Evolutionary conservation across 2,888 invertebrate genomes (phyloP).

Genomic region (Thymelicus acteon): DNA sequence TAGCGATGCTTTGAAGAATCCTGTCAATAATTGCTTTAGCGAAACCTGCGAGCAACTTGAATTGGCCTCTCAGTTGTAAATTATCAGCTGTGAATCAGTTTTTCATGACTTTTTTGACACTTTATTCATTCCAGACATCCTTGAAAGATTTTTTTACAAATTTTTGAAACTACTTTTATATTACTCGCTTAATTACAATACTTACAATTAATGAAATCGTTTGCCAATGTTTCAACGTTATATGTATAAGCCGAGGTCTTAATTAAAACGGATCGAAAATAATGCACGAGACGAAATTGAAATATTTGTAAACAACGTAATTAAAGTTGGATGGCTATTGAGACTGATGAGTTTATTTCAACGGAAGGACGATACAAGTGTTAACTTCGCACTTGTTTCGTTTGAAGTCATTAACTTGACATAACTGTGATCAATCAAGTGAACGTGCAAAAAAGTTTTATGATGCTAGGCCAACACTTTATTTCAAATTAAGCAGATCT

Average conservation of each 20-base stretch:
- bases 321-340: conserved; percentile 54
- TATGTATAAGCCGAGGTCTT: conserved; percentile 3
- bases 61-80: too few relatives aligned
- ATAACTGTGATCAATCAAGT: conserved; percentile 48
- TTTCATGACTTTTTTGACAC: too few relatives aligned
- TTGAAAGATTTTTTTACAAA: too few relatives aligned
- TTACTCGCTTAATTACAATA: too few relatives aligned
- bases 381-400: conserved; percentile 49
- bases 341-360: conserved; percentile 63
- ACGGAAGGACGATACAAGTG: conserved; percentile 47
- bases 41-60: too few relatives aligned
- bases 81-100: too few relatives aligned
- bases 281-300: conserved; percentile 28
- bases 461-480: conserved; percentile 50
- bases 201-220: too few relatives aligned
- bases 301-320: conserved; percentile 36
- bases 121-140: too few relatives aligned
- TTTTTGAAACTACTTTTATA: too few relatives aligned
- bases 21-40: too few relatives aligned
- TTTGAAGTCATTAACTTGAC: conserved; percentile 50
- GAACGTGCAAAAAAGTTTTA: conserved; percentile 53
- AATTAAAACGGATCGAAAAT: conserved; percentile 34
- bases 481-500: conserved; percentile 49
- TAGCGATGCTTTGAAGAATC: too few relatives aligned
- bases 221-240: too few relatives aligned